Evolutionary conservation across 2,113 vertebrate species (phyloP).

Genomic region (Nesospiza acunhae): DNA sequence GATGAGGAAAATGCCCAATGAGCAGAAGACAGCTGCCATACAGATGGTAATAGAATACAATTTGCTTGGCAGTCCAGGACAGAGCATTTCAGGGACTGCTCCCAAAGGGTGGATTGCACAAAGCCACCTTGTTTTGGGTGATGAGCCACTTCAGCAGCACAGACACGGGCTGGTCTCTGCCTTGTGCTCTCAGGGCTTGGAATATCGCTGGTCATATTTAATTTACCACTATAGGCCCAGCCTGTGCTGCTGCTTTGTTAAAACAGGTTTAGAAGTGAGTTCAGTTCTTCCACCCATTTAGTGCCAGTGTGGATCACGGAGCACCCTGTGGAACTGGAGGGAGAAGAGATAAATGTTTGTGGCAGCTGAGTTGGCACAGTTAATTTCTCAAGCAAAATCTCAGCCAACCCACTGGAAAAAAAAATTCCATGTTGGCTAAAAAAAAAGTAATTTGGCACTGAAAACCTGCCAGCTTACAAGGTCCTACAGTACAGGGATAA

Average conservation of each 20-base stretch:
- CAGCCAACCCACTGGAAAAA: background rate
- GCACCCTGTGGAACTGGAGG: background rate
- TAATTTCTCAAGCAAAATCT: background rate
- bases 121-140: background rate
- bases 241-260: background rate
- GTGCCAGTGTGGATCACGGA: background rate
- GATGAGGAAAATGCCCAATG: too few species aligned
- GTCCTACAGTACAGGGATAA: background rate
- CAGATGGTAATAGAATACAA: too few species aligned
- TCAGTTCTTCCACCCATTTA: background rate
- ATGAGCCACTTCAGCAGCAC: background rate
- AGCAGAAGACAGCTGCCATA: too few species aligned
- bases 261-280: background rate
- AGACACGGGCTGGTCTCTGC: background rate
- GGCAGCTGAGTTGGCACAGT: background rate
- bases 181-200: background rate
- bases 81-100: background rate
- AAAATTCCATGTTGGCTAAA: background rate
- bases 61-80: too few species aligned
- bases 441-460: background rate
- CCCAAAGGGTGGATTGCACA: background rate
- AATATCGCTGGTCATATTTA: background rate
- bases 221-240: background rate
- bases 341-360: background rate
- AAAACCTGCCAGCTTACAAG: background rate